These are phyloP conservation scores for Temnopleurus reevesii DNA, from an alignment of 53 echinoderm and acorn worm species.

Conservation along the genomic window DNA sequence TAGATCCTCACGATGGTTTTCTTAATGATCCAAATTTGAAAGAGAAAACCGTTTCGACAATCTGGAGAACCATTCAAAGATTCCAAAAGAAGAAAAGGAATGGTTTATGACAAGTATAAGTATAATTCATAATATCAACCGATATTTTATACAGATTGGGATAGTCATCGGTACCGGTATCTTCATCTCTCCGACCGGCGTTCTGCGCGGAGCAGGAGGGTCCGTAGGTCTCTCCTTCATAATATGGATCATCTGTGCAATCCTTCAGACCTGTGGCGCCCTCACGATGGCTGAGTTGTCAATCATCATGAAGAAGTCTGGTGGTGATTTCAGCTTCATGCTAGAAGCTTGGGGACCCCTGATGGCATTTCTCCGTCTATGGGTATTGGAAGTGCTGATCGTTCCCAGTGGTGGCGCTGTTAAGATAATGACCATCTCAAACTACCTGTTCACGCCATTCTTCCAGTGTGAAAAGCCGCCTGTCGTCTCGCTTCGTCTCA, in stretches of 20 bases:
- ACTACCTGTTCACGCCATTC: constrained; percentile 60
- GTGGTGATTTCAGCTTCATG: constrained; percentile 65
- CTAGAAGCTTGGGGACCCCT: constrained; percentile 60
- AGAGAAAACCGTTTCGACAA: too few species aligned
- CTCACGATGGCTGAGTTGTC: constrained; percentile 51
- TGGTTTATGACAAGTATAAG: too few species aligned
- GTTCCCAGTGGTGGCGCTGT: constrained; percentile 27
- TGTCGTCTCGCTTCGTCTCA: background rate
- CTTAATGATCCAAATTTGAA: too few species aligned
- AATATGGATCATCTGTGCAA: constrained; percentile 57
- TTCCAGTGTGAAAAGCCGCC: constrained; percentile 24
- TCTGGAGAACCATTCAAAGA: too few species aligned
- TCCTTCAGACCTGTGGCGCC: constrained; percentile 60
- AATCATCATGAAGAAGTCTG: constrained; percentile 60
- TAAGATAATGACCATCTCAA: constrained; percentile 41
- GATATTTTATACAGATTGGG: constrained; percentile 23
- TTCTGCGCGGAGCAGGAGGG: constrained; percentile 59
- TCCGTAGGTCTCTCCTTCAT: constrained; percentile 58
- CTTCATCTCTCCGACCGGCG: constrained; percentile 61
- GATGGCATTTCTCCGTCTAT: constrained; percentile 63
- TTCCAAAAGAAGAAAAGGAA: too few species aligned
- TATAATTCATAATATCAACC: too few species aligned
- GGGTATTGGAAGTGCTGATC: constrained; percentile 55
- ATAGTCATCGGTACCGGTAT: constrained; percentile 60
- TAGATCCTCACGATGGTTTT: too few species aligned